Evolutionary conservation across 2,797 vertebrate genomes (phyloP).

Genomic region (Lacerta bilineata): DNA sequence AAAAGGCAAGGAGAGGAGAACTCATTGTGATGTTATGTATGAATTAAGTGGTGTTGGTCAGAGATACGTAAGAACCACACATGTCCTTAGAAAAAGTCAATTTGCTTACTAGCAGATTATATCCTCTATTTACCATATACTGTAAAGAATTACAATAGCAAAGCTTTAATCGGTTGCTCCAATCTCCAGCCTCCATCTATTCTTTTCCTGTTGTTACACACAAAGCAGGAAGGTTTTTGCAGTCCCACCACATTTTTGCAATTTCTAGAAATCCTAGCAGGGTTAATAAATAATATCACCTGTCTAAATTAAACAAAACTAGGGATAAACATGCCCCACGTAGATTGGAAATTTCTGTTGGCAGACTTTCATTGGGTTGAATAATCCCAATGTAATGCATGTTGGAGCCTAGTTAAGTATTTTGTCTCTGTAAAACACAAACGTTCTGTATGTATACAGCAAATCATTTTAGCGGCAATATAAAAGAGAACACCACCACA

Average conservation of each 20-base stretch:
- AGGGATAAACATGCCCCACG: background rate
- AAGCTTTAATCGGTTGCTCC: background rate
- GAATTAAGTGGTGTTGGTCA: background rate
- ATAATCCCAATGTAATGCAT: slow-evolving; percentile 11
- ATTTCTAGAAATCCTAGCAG: slow-evolving; percentile 55
- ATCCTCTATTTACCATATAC: slow-evolving; percentile 2
- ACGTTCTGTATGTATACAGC: slow-evolving; percentile 22
- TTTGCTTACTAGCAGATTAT: background rate
- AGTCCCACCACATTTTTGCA: slow-evolving; percentile 49
- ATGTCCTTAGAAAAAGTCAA: background rate
- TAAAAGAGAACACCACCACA: slow-evolving; percentile 40
- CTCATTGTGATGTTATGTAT: background rate
- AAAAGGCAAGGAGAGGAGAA: background rate
- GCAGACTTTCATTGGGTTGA: slow-evolving; percentile 51
- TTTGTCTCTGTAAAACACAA: slow-evolving; percentile 33
- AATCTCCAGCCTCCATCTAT: accelerated
- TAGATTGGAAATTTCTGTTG: slow-evolving; percentile 35
- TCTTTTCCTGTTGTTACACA: background rate
- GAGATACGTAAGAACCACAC: background rate
- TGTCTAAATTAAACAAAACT: slow-evolving; percentile 20
- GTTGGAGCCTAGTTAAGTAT: background rate
- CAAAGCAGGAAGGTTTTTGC: slow-evolving; percentile 49
- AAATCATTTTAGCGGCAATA: slow-evolving; percentile 42
- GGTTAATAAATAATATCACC: background rate
- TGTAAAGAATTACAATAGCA: background rate